phyloP scores from a whole-genome alignment of 2,113 vertebrate species.

The Coryphaenoides rupestris region DNA sequence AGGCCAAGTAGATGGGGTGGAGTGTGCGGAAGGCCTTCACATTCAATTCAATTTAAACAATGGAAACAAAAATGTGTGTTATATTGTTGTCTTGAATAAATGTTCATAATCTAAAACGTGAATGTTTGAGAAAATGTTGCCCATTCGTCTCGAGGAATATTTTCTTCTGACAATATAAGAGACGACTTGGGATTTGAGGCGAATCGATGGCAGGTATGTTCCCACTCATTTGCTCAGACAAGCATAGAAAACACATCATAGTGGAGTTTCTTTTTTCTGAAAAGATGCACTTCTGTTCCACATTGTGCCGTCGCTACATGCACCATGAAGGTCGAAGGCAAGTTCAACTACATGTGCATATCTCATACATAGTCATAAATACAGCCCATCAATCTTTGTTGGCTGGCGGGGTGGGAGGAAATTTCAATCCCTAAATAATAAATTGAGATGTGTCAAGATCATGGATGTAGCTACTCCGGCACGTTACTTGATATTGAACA shows the following conservation, averaged over 20 bases:
- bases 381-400: conserved; percentile 62
- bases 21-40: conserved; percentile 12
- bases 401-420: conserved; percentile 33
- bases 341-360: conserved; percentile 60
- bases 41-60: neutral
- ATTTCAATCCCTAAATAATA: conserved; percentile 49
- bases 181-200: conserved; percentile 7
- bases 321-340: conserved; percentile 67
- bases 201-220: conserved; percentile 11
- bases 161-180: conserved; percentile 1
- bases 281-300: conserved; percentile 23
- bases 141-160: conserved; percentile 7
- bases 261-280: conserved; percentile 5
- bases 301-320: conserved; percentile 14
- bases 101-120: conserved; percentile 22
- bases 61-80: conserved; percentile 18
- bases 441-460: conserved; percentile 31
- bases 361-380: conserved; percentile 66
- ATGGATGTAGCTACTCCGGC: conserved; percentile 7
- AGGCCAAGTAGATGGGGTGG: conserved; percentile 45
- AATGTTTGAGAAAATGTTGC: conserved; percentile 33
- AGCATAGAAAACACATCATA: conserved; percentile 9
- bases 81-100: conserved; percentile 12
- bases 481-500: conserved; percentile 30
- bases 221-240: conserved; percentile 21